A percentile compares a stretch with the other conserved stretches of the same genome.
phyloP scores from a whole-genome alignment of 2,797 vertebrate species.

The Rhinichthys osculus region DNA sequence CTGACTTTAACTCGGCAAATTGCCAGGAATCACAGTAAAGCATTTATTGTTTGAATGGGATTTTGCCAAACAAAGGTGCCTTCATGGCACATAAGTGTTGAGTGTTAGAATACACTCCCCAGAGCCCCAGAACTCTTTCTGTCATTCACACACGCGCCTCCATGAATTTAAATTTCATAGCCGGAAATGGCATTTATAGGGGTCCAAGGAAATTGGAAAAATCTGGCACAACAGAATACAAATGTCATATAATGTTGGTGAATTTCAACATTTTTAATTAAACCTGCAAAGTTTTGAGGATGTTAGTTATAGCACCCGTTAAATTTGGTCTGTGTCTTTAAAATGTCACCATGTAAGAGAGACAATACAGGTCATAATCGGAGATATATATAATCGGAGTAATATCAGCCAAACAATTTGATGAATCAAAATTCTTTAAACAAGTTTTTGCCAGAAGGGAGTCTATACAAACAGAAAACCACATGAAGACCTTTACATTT shows the following conservation, averaged over 20 bases:
- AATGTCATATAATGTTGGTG: neutral
- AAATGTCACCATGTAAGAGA: neutral
- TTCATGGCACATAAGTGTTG: constrained; percentile 43
- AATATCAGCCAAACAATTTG: neutral
- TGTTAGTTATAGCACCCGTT: neutral
- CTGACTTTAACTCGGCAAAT: constrained; percentile 68
- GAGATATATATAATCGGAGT: neutral
- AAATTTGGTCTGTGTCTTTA: neutral
- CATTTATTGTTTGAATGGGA: constrained; percentile 46
- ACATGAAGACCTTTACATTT: neutral
- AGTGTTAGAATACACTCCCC: constrained; percentile 21
- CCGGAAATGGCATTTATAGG: neutral
- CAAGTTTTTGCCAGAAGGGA: neutral
- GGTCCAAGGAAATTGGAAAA: neutral
- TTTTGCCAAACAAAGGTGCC: constrained; percentile 47
- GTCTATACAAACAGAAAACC: neutral
- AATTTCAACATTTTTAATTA: neutral
- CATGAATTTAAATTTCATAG: neutral
- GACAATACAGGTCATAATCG: neutral
- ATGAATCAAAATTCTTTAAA: neutral
- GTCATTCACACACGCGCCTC: neutral
- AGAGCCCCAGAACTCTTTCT: constrained; percentile 16
- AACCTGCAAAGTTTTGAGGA: neutral
- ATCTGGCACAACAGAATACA: neutral
- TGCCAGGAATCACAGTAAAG: constrained; percentile 70